phyloP scores from a whole-genome alignment of 2,113 vertebrate species.

The Thamnophis sirtalis region DNA sequence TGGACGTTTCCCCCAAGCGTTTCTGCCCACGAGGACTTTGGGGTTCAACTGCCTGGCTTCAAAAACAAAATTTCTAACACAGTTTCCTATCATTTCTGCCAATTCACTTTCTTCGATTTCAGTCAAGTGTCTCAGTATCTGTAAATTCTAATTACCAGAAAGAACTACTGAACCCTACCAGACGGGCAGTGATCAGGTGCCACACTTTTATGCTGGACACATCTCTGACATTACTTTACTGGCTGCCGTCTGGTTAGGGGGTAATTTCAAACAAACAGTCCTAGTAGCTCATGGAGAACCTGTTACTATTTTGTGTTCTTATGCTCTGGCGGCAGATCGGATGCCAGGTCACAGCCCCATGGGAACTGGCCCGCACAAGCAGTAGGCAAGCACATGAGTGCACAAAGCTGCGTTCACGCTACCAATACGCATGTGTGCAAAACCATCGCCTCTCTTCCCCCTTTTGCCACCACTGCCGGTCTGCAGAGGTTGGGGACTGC shows the following conservation, averaged over 20 bases:
- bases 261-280: background rate
- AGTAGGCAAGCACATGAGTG: background rate
- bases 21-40: background rate
- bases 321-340: background rate
- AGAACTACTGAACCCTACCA: background rate
- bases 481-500: background rate
- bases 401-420: background rate
- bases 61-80: background rate
- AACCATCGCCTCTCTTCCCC: background rate
- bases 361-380: background rate
- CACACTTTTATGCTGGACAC: background rate
- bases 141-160: background rate
- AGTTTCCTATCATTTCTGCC: background rate
- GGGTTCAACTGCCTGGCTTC: background rate
- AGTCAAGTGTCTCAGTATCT: too few species aligned
- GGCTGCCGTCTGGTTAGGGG: background rate
- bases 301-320: background rate
- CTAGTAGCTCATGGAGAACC: background rate
- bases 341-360: background rate
- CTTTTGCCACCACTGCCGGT: background rate
- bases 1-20: background rate
- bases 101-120: background rate
- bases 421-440: background rate
- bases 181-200: background rate
- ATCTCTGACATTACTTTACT: background rate